phyloP scores from a whole-genome alignment of 2,888 invertebrate species.

The Harpalus rufipes region DNA sequence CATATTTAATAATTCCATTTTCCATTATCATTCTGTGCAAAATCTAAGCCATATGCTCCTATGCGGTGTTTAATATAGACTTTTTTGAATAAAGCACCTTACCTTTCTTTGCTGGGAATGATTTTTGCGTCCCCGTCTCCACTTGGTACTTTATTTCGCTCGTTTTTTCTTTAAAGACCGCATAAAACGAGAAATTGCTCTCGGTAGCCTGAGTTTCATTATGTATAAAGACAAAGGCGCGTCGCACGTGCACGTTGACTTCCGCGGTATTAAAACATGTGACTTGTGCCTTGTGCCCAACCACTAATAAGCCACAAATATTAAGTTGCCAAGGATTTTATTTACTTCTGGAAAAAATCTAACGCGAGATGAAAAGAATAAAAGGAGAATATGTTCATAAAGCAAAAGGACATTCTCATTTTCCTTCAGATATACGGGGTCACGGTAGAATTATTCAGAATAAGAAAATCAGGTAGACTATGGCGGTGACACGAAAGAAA shows the following conservation, averaged over 20 bases:
- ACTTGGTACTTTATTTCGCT: background rate
- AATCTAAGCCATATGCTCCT: background rate
- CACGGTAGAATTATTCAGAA: too few relatives aligned
- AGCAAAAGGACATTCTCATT: too few relatives aligned
- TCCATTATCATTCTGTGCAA: too few relatives aligned
- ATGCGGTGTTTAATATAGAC: background rate
- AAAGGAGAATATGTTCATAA: background rate
- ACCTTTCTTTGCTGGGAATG: background rate
- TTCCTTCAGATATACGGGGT: too few relatives aligned
- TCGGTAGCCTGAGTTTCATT: slow-evolving; percentile 5
- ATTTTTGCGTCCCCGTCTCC: background rate
- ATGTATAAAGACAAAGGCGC: slow-evolving; percentile 19
- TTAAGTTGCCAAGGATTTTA: background rate
- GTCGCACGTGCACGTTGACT: background rate
- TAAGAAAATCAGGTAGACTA: too few relatives aligned
- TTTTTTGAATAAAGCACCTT: background rate
- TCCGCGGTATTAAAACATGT: slow-evolving; percentile 1
- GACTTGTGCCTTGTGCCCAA: background rate
- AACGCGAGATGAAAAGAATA: too few relatives aligned
- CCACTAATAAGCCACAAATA: background rate
- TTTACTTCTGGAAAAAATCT: background rate
- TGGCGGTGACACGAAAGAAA: too few relatives aligned
- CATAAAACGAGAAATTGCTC: slow-evolving; percentile 32
- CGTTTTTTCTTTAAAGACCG: slow-evolving; percentile 18
- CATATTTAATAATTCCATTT: too few relatives aligned